Evolutionary conservation across 1,140 invertebrate genomes (phyloP), one percentile per base, ranked within the genome.

Genomic region (Parasteatoda tepidariorum): DNA sequence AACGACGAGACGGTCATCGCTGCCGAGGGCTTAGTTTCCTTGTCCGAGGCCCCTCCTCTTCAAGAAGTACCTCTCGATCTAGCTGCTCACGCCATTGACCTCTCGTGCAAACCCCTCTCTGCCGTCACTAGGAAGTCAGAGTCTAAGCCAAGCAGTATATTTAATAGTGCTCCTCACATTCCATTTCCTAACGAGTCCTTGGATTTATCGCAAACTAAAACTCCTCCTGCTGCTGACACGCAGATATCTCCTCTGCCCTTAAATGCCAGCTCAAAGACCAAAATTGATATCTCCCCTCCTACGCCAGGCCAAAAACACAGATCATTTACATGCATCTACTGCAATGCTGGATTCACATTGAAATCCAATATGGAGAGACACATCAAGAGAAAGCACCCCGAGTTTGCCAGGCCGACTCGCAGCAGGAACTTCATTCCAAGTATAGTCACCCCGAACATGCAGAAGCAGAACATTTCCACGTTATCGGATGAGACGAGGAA

Each of bases 291-390:
- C 48, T 4, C 31, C 24, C 95, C 0, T 88, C 33, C 15, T 18
- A 9, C 67, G n/a, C 24, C 67, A 68, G 33, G 96, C 0, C 67
- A 71, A 66, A 84, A 95, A 96, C 92, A 95, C 94, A 0, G 95
- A 26, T 95, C 95, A 0, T 97, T 96, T 87, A 93, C 93, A 0
- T 97, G 96, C 88, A 94, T 95, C 48, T 94, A 96, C 86, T 97
- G 96, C 87, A 93, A 94, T 0, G 95, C 95, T 0, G 91, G 94
- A 64, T 98, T 98, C 86, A 97, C 96, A 0, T 88, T 97, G 0
- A 91, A 95, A 59, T 96, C 95, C 7, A 97, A 97, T 87, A 97
- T 97, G 95, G 96, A 97, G 88, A 90, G 96, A 0, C 96, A 98
- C 84, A 94, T 97, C 0, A 97, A 97, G 87, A 95, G 97, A 86